Conservation (phyloP, 2,113 vertebrate genomes). For the Aegypius monachus region DNA sequence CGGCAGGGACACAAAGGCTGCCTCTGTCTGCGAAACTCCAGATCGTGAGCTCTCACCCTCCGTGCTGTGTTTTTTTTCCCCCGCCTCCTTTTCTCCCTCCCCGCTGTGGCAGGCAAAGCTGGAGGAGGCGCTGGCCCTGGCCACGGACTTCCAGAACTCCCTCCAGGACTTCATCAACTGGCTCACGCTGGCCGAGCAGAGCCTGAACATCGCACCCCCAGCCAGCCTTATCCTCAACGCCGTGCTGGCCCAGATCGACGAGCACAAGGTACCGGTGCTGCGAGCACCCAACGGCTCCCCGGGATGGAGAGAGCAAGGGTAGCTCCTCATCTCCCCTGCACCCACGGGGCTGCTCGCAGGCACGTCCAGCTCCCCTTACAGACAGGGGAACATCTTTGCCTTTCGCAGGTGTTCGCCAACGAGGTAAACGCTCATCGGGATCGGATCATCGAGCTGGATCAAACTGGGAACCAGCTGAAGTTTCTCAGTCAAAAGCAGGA, state of each 20-base stretch:
- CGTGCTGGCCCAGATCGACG: slow-evolving; percentile 94
- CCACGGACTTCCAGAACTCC: slow-evolving; percentile 94
- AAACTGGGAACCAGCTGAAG: slow-evolving; percentile 92
- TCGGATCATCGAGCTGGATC: slow-evolving; percentile 93
- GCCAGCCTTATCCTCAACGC: slow-evolving; percentile 92
- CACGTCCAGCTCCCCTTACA: accelerated
- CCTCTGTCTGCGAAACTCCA: slow-evolving; percentile 31
- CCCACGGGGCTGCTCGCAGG: accelerated
- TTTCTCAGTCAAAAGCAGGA: slow-evolving; percentile 98
- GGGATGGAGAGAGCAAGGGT: accelerated
- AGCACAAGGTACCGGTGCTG: slow-evolving; percentile 85
- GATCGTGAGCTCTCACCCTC: slow-evolving; percentile 33
- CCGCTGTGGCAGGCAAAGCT: slow-evolving; percentile 81
- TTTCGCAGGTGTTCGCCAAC: slow-evolving; percentile 89
- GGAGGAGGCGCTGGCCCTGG: slow-evolving; percentile 89
- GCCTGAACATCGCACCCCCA: slow-evolving; percentile 86
- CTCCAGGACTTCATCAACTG: slow-evolving; percentile 99
- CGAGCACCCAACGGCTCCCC: accelerated
- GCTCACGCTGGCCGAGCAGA: slow-evolving; percentile 95
- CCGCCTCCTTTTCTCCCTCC: not conserved
- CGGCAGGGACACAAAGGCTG: slow-evolving; percentile 10
- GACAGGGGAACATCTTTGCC: not conserved
- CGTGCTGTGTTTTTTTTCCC: not conserved
- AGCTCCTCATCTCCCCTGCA: accelerated
- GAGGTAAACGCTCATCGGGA: slow-evolving; percentile 96